Conservation (phyloP, 64 coral and sea anemone genomes). For the Montipora foliosa region DNA sequence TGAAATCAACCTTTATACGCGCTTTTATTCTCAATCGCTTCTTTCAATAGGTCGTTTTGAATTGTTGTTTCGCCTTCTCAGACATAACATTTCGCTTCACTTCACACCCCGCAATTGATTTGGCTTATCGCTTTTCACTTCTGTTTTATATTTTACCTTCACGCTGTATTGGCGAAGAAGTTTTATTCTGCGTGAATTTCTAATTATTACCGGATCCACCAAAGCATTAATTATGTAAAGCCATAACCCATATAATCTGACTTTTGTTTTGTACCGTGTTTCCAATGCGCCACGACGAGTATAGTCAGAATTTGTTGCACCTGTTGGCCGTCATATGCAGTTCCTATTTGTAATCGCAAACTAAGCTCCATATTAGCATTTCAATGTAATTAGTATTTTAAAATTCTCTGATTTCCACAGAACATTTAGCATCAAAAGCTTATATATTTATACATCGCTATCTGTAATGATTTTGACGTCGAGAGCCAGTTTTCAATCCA, state of each 20-base stretch:
- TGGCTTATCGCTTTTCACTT: not conserved
- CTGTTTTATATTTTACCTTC: not conserved
- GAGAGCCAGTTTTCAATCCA: not conserved
- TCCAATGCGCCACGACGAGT: not conserved
- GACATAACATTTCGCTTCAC: slow-evolving; percentile 17
- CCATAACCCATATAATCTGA: slow-evolving; percentile 15
- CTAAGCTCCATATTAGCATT: not conserved
- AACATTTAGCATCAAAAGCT: too few species aligned
- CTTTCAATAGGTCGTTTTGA: slow-evolving; percentile 25
- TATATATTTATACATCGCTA: too few species aligned
- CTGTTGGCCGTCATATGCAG: not conserved
- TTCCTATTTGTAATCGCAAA: not conserved
- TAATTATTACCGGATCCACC: slow-evolving; percentile 16
- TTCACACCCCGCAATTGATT: not conserved
- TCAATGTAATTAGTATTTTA: not conserved
- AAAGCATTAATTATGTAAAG: slow-evolving; percentile 31
- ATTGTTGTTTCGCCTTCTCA: not conserved
- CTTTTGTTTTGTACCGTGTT: not conserved
- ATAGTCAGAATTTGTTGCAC: not conserved
- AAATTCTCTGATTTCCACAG: not conserved
- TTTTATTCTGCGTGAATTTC: not conserved
- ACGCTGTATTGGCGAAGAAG: not conserved
- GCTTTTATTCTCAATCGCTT: slow-evolving; percentile 5
- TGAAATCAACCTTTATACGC: slow-evolving; percentile 3
- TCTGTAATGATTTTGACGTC: not conserved